phyloP scores from a whole-genome alignment of 2,113 vertebrate genomes.

The rat (Rattus norvegicus) region DNA sequence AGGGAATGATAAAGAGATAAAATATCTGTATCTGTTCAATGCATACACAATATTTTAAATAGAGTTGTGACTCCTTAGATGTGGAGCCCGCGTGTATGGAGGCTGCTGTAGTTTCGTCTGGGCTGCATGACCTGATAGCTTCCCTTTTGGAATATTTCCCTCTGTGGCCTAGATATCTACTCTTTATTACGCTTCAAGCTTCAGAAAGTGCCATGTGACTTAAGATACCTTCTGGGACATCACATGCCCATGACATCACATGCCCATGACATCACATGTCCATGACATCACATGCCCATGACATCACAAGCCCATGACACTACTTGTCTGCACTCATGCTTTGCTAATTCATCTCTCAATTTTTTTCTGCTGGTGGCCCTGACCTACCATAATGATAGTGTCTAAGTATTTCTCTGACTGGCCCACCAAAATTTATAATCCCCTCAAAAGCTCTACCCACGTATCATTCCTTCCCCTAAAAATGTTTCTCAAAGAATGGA shows the following conservation, averaged over 20 bases:
- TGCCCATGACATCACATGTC: too few species aligned
- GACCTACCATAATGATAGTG: not conserved
- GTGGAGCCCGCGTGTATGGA: not conserved
- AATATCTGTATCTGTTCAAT: not conserved
- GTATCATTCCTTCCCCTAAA: not conserved
- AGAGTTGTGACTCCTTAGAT: too few species aligned
- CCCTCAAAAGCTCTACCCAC: not conserved
- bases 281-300: too few species aligned
- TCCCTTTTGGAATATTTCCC: not conserved
- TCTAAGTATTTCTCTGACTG: not conserved
- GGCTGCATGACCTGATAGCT: not conserved
- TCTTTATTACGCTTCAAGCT: not conserved
- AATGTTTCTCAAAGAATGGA: constrained; percentile 15
- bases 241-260: not conserved
- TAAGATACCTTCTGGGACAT: not conserved
- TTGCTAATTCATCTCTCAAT: not conserved
- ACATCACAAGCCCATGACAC: too few species aligned
- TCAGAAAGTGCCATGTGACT: not conserved
- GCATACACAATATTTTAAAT: not conserved
- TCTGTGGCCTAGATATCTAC: not conserved
- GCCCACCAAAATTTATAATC: not conserved
- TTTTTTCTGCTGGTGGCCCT: not conserved
- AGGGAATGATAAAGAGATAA: not conserved
- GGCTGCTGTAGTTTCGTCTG: not conserved
- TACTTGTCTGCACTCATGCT: not conserved